phyloP scores from a whole-genome alignment of 2,113 vertebrate genomes.

The Sylvietta virens region DNA sequence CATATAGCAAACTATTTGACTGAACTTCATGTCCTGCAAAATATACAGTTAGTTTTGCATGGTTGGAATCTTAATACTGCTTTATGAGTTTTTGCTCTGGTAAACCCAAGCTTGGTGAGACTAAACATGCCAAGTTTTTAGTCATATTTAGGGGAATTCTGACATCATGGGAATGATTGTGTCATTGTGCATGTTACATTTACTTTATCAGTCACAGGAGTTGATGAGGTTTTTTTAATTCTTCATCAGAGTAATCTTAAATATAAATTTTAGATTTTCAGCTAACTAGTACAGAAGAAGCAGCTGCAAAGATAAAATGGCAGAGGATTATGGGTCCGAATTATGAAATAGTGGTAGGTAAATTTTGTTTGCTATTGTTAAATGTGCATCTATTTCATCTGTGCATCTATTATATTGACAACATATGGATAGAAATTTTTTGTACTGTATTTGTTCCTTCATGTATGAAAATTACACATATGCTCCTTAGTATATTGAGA shows the following conservation, averaged over 20 bases:
- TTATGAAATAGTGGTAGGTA: slow-evolving; percentile 90
- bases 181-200: not conserved
- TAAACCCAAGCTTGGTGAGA: not conserved
- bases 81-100: not conserved
- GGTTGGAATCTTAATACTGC: not conserved
- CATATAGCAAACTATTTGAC: not conserved
- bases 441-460: not conserved
- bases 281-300: slow-evolving; percentile 41
- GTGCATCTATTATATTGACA: not conserved
- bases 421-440: not conserved
- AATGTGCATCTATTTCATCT: not conserved
- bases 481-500: not conserved
- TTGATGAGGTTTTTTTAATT: not conserved
- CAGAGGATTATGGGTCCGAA: slow-evolving; percentile 82
- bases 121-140: not conserved
- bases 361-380: not conserved
- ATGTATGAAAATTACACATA: not conserved
- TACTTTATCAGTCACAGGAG: not conserved
- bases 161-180: not conserved
- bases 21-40: not conserved
- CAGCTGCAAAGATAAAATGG: slow-evolving; percentile 78
- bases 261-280: slow-evolving; percentile 56
- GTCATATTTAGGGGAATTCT: not conserved
- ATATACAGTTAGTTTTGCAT: not conserved
- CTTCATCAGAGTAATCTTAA: not conserved